A percentile compares a stretch with the other conserved stretches of the same genome.
Conservation (phyloP, 1,140 invertebrate genomes). For the Penaeus chinensis region DNA sequence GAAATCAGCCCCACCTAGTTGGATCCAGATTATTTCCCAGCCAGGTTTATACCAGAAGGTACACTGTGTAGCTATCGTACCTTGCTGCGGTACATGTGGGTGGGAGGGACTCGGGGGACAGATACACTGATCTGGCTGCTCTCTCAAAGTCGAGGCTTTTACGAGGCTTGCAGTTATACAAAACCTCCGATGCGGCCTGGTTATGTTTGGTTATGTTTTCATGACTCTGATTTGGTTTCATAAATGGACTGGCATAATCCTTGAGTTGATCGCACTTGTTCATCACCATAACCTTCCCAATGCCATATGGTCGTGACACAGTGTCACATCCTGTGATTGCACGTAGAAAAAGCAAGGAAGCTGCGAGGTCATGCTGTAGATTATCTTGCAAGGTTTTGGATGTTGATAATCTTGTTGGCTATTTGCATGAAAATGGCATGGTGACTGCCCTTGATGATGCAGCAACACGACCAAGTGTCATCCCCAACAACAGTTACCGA, state of each 20-base stretch:
- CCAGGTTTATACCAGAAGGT: too few species aligned
- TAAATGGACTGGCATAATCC: neutral
- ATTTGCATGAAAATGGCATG: slow-evolving; percentile 15
- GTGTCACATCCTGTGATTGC: too few species aligned
- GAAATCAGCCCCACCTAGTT: neutral
- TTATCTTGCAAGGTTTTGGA: neutral
- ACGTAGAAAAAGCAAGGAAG: neutral
- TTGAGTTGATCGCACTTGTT: slow-evolving; percentile 5
- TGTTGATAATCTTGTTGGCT: slow-evolving; percentile 12
- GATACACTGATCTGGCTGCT: slow-evolving; percentile 1
- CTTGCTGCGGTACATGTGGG: neutral
- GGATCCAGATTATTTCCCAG: too few species aligned
- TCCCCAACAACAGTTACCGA: neutral
- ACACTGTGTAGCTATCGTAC: neutral
- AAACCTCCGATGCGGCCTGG: neutral
- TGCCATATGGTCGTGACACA: neutral
- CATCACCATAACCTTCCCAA: slow-evolving; percentile 1
- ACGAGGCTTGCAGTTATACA: slow-evolving; percentile 2
- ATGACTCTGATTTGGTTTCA: neutral
- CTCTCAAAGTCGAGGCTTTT: slow-evolving; percentile 27
- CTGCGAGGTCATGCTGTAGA: neutral
- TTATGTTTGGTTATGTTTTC: neutral
- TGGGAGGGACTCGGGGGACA: neutral
- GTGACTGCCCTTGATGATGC: slow-evolving; percentile 21
- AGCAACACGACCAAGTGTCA: neutral